Percentiles rank a stretch among this genome's conserved stretches.
Conservation (phyloP, 2,888 invertebrate genomes). For the Cylloceria caligata region DNA sequence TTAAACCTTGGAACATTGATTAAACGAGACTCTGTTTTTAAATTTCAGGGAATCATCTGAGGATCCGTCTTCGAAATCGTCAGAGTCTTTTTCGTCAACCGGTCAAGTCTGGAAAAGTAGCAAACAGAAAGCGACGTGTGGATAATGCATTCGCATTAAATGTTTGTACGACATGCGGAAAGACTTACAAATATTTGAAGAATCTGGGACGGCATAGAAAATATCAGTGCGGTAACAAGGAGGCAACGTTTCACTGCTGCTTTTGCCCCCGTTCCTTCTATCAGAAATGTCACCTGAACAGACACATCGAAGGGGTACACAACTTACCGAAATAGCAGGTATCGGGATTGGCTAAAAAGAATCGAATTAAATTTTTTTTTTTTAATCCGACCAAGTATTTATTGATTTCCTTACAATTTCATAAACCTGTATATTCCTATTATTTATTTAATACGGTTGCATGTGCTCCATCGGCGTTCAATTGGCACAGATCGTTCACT, state of each 20-base stretch:
- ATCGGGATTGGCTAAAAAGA: neutral
- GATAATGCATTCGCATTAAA: neutral
- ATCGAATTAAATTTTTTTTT: neutral
- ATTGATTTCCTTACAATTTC: neutral
- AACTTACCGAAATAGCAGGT: conserved; percentile 5
- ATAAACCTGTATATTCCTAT: neutral
- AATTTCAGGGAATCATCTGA: conserved; percentile 2
- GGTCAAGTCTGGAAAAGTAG: neutral
- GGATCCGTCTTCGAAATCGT: neutral
- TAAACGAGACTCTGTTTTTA: neutral
- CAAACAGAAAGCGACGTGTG: neutral
- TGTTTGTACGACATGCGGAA: conserved; percentile 66
- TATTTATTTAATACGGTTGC: neutral
- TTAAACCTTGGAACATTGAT: neutral
- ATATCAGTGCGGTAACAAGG: conserved; percentile 75
- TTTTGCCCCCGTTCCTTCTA: conserved; percentile 83
- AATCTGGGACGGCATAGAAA: conserved; percentile 71
- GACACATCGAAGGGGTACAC: conserved; percentile 79
- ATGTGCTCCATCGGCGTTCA: neutral
- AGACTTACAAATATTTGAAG: conserved; percentile 69
- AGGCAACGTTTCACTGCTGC: conserved; percentile 81
- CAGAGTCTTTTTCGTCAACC: neutral
- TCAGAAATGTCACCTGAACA: conserved; percentile 83
- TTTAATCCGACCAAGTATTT: neutral
- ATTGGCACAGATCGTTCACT: no score